These are phyloP conservation scores for fruit fly (Drosophila melanogaster) DNA, from an alignment of 1,140 invertebrate species.

Conservation along the genomic window Release_6_plus_ISO1_MT NT_033779.5:3664001-3664500, in stretches of 20 bases:
- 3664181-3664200: conserved; percentile 25
- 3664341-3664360: conserved; percentile 83
- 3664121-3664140: conserved; percentile 2
- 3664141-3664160: neutral
- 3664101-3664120: conserved; percentile 17
- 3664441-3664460: conserved; percentile 50
- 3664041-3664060: conserved; percentile 84
- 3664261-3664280: conserved; percentile 4
- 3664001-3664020: conserved; percentile 10
- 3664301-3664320: conserved; percentile 1
- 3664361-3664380: conserved; percentile 75
- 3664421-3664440: conserved; percentile 75
- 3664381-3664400: conserved; percentile 48
- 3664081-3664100: conserved; percentile 53
- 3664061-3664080: conserved; percentile 83
- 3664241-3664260: conserved; percentile 22
- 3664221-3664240: conserved; percentile 73
- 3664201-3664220: conserved; percentile 48
- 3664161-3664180: conserved; percentile 24
- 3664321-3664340: conserved; percentile 64
- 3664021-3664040: conserved; percentile 63
- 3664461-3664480: conserved; percentile 38
- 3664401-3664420: conserved; percentile 81
- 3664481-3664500: neutral
- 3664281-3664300: neutral